phyloP scores from a whole-genome alignment of 1,140 invertebrate genomes.

The Conus betulinus region DNA sequence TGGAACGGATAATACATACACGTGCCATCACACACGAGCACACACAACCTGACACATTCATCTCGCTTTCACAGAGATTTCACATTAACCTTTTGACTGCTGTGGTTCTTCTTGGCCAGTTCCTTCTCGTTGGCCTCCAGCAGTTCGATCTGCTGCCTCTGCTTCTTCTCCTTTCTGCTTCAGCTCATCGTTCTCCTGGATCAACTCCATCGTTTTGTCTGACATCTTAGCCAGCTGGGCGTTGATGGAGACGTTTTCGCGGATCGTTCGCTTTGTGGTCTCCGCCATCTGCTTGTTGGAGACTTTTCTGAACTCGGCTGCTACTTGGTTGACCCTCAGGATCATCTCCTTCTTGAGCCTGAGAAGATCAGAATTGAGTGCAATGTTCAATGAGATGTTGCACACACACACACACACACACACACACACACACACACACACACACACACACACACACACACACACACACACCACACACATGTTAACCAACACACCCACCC shows the following conservation, averaged over 20 bases:
- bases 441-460: background rate
- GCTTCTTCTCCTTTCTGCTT: slow-evolving; percentile 69
- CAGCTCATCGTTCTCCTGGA: slow-evolving; percentile 74
- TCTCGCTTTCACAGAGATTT: too few relatives aligned
- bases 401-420: background rate
- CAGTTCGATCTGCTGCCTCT: slow-evolving; percentile 72
- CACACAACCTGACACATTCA: too few relatives aligned
- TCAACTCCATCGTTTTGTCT: slow-evolving; percentile 74
- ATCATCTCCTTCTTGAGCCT: slow-evolving; percentile 93
- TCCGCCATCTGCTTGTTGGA: slow-evolving; percentile 90
- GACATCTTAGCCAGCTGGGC: slow-evolving; percentile 75
- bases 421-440: background rate
- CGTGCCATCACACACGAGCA: too few relatives aligned
- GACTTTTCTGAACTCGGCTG: slow-evolving; percentile 88
- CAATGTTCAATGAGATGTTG: background rate
- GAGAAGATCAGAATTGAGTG: slow-evolving; percentile 15
- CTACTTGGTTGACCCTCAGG: slow-evolving; percentile 84
- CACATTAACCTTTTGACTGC: slow-evolving; percentile 69
- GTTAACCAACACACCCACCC: too few relatives aligned
- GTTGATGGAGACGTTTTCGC: slow-evolving; percentile 75
- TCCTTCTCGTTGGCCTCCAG: slow-evolving; percentile 75
- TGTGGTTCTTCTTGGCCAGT: slow-evolving; percentile 74
- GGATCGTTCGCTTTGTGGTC: slow-evolving; percentile 87
- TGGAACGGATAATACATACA: too few relatives aligned
- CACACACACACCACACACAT: background rate